Base-by-base conservation (phyloP, 2,888 invertebrate genomes). In the Cephus runcator region DNA sequence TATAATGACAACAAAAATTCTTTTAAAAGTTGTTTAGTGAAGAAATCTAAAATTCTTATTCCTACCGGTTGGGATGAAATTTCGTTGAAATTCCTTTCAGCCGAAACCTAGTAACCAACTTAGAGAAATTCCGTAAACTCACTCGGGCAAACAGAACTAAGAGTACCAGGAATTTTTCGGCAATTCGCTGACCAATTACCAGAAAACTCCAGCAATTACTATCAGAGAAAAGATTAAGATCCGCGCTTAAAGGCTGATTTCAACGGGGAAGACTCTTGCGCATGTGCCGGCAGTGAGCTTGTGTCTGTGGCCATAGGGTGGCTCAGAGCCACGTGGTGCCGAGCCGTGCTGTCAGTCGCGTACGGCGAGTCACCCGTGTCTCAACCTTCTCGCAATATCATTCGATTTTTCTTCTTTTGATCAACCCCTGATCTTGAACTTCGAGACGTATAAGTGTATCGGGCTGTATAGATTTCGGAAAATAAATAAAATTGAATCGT, bases 331-430 rank as follows among this genome's bases (percentile, higher is more conserved):
- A 90, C 90, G 90, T 90, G 90, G 89, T 84, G 87, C 85, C 86
- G 88, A 89, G 88, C 87, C 85, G 88, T 84, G 87, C 87, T 88
- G 88, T 87, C 90, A 90, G 90, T 90, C 89, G 89, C 87, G 86
- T 86, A 81, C 85, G 83, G 88, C 88, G 86, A 88, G 88, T 83
- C 88, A 85, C 79, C 83, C 89, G 88, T 81, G 86, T 56, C 56
- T 56, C 56, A 56, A 23, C 56, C 56, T 56, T 56, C 23, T 56
- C 56, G 56, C 56, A 56, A 56, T 56, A 56, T 56, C 9, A 23
- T 56, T 56, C 56, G 23, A 56, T 23, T 56, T 23, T 56, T 36
- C 23, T 56, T 23, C 23, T 23, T 23, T 56, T 23, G 56, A 56
- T 56, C 56, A 56, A 56, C 2, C 9, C 23, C 23, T 56, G 56